Conservation (phyloP, 2,113 vertebrate species). For the Tamias sibiricus region DNA sequence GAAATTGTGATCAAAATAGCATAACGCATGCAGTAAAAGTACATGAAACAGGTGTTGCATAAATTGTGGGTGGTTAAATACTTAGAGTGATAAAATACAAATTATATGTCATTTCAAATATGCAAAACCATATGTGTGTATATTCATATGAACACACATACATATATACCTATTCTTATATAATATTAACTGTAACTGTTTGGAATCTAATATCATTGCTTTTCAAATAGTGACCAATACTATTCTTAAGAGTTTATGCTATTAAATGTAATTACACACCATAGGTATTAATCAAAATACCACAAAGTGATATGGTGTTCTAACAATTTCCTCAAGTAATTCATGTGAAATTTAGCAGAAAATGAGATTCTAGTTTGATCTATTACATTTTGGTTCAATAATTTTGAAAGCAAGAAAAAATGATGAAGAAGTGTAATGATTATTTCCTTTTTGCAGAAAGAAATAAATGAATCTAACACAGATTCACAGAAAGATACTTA, state of each 20-base stretch:
- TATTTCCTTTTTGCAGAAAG: constrained; percentile 37
- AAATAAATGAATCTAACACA: constrained; percentile 4
- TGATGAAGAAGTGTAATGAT: not conserved
- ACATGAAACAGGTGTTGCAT: not conserved
- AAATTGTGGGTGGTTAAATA: not conserved
- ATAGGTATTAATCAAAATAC: constrained; percentile 70
- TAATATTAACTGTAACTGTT: not conserved
- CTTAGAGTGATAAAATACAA: not conserved
- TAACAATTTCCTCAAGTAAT: constrained; percentile 55
- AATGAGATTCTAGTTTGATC: constrained; percentile 68
- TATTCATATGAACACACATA: no score
- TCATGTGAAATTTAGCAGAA: constrained; percentile 77
- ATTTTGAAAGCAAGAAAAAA: constrained; percentile 43
- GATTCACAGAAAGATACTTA: constrained; percentile 17
- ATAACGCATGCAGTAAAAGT: not conserved
- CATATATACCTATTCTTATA: not conserved
- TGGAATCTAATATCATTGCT: not conserved
- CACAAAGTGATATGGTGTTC: not conserved
- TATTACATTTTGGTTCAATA: constrained; percentile 66
- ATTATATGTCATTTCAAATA: not conserved
- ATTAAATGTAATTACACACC: not conserved
- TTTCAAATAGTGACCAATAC: constrained; percentile 51
- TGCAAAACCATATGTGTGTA: not conserved
- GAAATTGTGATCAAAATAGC: not conserved
- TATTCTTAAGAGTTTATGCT: constrained; percentile 55